Evolutionary conservation across 2,113 vertebrate species (phyloP).

Genomic region (Pagrus major): DNA sequence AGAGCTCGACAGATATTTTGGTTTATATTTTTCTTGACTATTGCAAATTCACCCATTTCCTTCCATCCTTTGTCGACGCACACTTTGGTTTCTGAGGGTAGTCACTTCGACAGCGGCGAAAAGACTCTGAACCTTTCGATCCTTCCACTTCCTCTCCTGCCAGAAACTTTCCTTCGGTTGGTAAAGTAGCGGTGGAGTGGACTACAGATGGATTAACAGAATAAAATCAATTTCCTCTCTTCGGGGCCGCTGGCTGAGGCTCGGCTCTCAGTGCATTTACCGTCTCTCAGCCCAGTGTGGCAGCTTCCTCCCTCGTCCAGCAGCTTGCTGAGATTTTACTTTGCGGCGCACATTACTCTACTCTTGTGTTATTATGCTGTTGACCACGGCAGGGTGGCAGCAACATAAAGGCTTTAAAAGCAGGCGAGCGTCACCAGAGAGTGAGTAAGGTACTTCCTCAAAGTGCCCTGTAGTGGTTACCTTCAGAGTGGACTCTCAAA

Average conservation of each 20-base stretch:
- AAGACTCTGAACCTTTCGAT: neutral
- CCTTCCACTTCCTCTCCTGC: neutral
- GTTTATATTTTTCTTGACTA: neutral
- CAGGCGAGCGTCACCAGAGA: neutral
- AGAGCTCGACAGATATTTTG: neutral
- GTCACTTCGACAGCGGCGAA: neutral
- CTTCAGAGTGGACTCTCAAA: too few species aligned
- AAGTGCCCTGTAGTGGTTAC: too few species aligned
- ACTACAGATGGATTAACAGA: constrained; percentile 1
- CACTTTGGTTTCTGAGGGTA: neutral
- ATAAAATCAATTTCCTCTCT: constrained; percentile 38
- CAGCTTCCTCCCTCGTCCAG: constrained; percentile 19
- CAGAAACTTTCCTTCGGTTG: neutral
- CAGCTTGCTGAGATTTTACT: constrained; percentile 33
- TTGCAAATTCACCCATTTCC: neutral
- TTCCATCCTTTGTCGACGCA: neutral
- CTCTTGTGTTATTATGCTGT: constrained; percentile 18
- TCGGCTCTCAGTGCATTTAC: constrained; percentile 19
- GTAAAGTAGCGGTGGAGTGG: neutral
- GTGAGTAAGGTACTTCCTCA: neutral
- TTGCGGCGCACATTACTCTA: neutral
- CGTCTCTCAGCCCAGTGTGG: constrained; percentile 35
- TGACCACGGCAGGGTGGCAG: constrained; percentile 4
- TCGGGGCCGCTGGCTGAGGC: neutral
- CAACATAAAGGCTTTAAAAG: constrained; percentile 22